Base-by-base conservation (phyloP, 1,140 invertebrate genomes). In the Coenobita brevimanus region DNA sequence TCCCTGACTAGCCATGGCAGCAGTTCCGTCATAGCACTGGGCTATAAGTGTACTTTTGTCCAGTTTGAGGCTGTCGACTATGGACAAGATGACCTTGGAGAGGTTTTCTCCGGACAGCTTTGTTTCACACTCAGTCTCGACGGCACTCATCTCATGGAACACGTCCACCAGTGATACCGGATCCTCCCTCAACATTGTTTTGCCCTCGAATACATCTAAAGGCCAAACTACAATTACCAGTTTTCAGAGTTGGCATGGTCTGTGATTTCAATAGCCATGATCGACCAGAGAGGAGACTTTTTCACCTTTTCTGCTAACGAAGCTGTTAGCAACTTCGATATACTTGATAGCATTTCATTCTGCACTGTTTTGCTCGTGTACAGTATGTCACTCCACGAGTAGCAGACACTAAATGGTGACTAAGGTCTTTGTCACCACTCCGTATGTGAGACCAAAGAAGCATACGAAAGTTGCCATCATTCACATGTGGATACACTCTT, bases 331-430 rank as follows among this genome's bases (percentile, higher is more conserved):
- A 78, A 30, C 75, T 38, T 30, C 10, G 43, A 38, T 3, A 78
- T 30, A 64, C 43, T 27, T 4, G 3, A 1, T 1, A 78, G 75
- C 10, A 78, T 30, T 78, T 78, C 75, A 17, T 78, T 78, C 24
- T 78, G 75, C n/a, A 46, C 75, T 4, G 75, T 46, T 62, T 78
- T 78, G 75, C 75, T 78, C 10, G 75, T 78, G 75, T 78, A 78
- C 2, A 78, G 75, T 17, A 38, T 17, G 30, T 30, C 3, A 78
- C 75, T 62, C n/a, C n/a, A n/a, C n/a, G n/a, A 1, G 10, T 13
- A 3, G 75, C 75, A 1, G 1, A 43, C 8, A 36, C 43, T 4
- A 78, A 17, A 62, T 57, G 54, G 10, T 57, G 10, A 10, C n/a
- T 10, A 10, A 57, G 54, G 10, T 57, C 54, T n/a, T 57, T 57